phyloP scores from a whole-genome alignment of 2,797 vertebrate species.

The Myotis daubentonii region DNA sequence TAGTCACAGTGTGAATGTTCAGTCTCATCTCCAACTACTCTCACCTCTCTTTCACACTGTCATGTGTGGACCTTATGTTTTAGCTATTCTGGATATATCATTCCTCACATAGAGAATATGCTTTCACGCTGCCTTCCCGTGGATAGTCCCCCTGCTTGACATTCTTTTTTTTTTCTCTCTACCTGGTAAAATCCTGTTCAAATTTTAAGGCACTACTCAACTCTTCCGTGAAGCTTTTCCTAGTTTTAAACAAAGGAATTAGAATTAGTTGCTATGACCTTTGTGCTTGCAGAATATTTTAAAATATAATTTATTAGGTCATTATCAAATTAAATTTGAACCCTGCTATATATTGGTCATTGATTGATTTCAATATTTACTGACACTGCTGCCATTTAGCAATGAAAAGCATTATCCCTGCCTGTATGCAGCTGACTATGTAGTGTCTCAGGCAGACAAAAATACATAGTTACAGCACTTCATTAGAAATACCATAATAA shows the following conservation, averaged over 20 bases:
- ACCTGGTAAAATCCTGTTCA: neutral
- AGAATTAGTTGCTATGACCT: neutral
- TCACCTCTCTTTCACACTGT: neutral
- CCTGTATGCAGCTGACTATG: neutral
- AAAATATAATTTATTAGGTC: neutral
- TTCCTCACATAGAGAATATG: neutral
- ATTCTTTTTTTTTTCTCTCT: neutral
- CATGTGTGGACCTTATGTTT: no score
- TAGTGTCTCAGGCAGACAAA: neutral
- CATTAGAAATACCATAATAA: neutral
- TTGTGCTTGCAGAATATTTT: neutral
- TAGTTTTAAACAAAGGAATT: constrained; percentile 5
- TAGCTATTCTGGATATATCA: neutral
- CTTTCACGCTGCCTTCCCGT: neutral
- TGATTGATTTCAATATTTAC: neutral
- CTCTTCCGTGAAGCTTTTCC: neutral
- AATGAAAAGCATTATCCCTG: neutral
- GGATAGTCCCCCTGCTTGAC: neutral
- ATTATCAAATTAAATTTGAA: neutral
- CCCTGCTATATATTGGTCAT: neutral
- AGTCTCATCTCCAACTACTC: neutral
- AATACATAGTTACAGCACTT: neutral
- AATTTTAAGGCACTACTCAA: neutral
- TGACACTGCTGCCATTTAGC: neutral
- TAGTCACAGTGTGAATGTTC: neutral